These are phyloP conservation scores for Triplophysa siluroides DNA, from an alignment of 2,113 vertebrate genomes.

Conservation along the genomic window DNA sequence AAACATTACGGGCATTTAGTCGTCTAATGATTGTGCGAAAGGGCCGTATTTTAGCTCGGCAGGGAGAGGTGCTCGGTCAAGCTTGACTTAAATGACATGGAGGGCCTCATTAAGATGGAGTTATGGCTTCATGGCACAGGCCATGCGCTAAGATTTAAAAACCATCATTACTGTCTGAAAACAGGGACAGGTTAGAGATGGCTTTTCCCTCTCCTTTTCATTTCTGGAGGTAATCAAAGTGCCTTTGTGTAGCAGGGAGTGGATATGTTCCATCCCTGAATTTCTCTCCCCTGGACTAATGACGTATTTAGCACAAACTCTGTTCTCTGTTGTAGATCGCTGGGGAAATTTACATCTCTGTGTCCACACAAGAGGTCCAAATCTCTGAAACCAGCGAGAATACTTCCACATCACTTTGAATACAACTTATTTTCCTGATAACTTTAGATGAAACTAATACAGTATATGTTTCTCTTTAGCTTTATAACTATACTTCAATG, in stretches of 20 bases:
- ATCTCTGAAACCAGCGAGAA: too few relatives aligned
- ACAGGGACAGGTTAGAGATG: constrained; percentile 2
- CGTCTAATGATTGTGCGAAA: constrained; percentile 46
- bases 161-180: constrained; percentile 23
- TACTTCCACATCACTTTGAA: too few relatives aligned
- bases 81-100: constrained; percentile 50
- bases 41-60: constrained; percentile 45
- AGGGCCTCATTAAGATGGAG: constrained; percentile 54
- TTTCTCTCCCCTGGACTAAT: constrained; percentile 9
- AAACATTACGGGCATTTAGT: constrained; percentile 57
- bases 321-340: neutral
- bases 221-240: constrained; percentile 28
- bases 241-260: neutral
- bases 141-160: constrained; percentile 34
- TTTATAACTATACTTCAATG: too few relatives aligned
- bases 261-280: constrained; percentile 23
- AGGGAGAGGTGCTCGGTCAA: constrained; percentile 42
- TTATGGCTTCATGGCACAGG: constrained; percentile 46
- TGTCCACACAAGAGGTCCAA: neutral
- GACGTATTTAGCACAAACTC: constrained; percentile 20
- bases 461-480: too few relatives aligned
- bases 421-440: too few relatives aligned
- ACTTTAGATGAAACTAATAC: too few relatives aligned
- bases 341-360: neutral
- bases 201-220: neutral